Conservation (phyloP, 53 echinoderm and acorn worm genomes). For the Astropecten irregularis region DNA sequence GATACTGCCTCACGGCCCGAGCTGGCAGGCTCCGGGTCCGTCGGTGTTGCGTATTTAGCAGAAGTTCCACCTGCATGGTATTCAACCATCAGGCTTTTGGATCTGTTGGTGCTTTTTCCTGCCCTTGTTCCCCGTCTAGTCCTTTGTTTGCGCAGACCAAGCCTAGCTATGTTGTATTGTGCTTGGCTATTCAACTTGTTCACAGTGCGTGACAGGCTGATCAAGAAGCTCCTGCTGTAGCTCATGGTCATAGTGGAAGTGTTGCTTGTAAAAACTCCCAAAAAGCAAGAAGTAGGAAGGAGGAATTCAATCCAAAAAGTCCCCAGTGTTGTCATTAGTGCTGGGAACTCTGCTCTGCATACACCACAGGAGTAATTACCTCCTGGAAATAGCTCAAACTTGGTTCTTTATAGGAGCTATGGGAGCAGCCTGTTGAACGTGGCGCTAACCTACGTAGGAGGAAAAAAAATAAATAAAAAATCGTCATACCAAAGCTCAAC, state of each 20-base stretch:
- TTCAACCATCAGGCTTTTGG: not conserved
- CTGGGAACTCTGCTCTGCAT: not conserved
- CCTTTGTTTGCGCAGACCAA: conserved; percentile 17
- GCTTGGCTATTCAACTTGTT: conserved; percentile 17
- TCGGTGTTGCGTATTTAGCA: not conserved
- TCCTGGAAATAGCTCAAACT: conserved; percentile 5
- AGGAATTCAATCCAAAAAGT: not conserved
- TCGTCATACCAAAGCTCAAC: no score
- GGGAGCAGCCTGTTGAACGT: conserved; percentile 11
- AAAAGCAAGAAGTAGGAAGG: not conserved
- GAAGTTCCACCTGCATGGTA: not conserved
- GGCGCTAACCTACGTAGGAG: no score
- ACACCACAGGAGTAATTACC: not conserved
- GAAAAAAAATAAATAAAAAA: no score
- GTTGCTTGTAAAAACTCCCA: not conserved
- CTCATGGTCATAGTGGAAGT: not conserved
- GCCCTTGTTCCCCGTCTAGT: conserved; percentile 6
- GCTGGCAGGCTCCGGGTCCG: not conserved
- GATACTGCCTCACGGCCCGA: not conserved
- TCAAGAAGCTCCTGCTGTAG: conserved; percentile 9
- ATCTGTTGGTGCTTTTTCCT: not conserved
- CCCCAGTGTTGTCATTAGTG: not conserved
- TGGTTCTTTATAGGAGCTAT: not conserved
- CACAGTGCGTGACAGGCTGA: conserved; percentile 15
- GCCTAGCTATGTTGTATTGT: conserved; percentile 15